phyloP scores from a whole-genome alignment of 2,797 vertebrate genomes.

The Mus caroli region DNA sequence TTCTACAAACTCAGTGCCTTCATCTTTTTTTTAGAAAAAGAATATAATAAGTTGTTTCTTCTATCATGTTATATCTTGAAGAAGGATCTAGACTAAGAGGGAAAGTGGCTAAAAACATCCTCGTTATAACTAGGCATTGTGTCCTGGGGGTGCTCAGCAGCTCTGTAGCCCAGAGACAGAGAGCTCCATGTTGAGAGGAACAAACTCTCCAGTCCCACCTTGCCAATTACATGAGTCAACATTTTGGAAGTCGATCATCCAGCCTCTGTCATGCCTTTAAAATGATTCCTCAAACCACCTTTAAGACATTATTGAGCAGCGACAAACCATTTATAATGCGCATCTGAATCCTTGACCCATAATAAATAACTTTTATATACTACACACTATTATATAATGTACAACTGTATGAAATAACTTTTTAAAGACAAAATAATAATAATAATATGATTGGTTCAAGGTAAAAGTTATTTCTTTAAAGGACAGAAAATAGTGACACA shows the following conservation, averaged over 20 bases:
- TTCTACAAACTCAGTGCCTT: not conserved
- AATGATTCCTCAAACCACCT: not conserved
- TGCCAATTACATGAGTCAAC: not conserved
- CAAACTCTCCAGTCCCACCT: not conserved
- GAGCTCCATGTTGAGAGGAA: not conserved
- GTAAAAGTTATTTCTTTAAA: not conserved
- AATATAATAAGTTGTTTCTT: not conserved
- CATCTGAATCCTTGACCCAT: not conserved
- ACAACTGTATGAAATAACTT: not conserved
- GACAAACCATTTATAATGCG: not conserved
- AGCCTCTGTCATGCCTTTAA: not conserved
- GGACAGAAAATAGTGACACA: slow-evolving; percentile 29
- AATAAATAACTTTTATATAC: not conserved
- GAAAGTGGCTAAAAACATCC: not conserved
- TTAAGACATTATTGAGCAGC: not conserved
- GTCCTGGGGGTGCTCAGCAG: not conserved
- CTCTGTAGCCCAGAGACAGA: not conserved
- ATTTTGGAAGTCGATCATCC: not conserved
- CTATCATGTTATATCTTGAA: not conserved
- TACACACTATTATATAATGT: not conserved
- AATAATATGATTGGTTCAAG: not conserved
- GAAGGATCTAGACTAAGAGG: not conserved
- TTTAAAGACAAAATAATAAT: slow-evolving; percentile 10
- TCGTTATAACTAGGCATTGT: not conserved
- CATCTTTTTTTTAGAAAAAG: not conserved